phyloP scores from a whole-genome alignment of 1,140 invertebrate species.

The Diorhabda elongata region DNA sequence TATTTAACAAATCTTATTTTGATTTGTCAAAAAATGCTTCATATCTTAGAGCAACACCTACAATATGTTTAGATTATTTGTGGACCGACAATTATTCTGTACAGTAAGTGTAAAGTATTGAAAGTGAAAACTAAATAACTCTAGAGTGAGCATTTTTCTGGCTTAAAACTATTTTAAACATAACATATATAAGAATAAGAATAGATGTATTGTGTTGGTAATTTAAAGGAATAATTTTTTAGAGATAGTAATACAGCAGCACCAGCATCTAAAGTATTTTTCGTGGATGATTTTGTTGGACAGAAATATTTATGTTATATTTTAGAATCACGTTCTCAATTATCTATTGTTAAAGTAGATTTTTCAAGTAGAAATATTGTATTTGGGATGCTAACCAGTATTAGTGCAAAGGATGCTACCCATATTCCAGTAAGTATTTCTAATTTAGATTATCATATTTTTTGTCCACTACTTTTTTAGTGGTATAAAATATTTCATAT shows the following conservation, averaged over 20 bases:
- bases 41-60: conserved; percentile 56
- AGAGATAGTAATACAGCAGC: conserved; percentile 48
- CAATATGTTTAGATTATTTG: conserved; percentile 81
- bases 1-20: conserved; percentile 30
- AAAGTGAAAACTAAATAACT: too few relatives aligned
- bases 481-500: too few relatives aligned
- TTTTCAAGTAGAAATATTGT: conserved; percentile 66
- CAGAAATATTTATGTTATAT: conserved; percentile 82
- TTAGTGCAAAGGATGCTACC: conserved; percentile 80
- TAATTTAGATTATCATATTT: too few relatives aligned
- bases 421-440: conserved; percentile 59
- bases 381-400: conserved; percentile 67
- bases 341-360: conserved; percentile 73
- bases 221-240: conserved; percentile 21
- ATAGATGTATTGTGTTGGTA: too few relatives aligned
- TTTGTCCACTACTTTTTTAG: too few relatives aligned
- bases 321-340: conserved; percentile 59
- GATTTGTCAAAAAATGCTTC: conserved; percentile 33
- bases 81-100: conserved; percentile 69
- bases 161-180: too few relatives aligned
- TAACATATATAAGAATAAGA: too few relatives aligned
- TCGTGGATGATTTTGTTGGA: conserved; percentile 76
- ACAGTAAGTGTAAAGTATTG: conserved; percentile 25
- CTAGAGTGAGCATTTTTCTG: too few relatives aligned
- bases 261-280: conserved; percentile 72